Evolutionary conservation across 1,140 invertebrate species (phyloP), one percentile per base, ranked within the genome.

Genomic region (Lepidurus arcticus): DNA sequence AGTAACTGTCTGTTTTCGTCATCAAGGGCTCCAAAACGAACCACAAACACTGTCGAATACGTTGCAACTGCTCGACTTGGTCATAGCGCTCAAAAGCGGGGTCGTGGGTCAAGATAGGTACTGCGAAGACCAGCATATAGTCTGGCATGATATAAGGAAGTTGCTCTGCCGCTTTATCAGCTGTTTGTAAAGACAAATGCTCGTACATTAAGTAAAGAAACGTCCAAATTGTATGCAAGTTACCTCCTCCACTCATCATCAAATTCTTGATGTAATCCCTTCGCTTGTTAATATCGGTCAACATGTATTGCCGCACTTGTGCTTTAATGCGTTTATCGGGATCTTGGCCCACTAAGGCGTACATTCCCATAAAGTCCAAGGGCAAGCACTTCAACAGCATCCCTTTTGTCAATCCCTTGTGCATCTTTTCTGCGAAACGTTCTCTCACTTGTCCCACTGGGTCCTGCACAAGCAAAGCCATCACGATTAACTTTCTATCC

Each of bases 361-460:
- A 97, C 84, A 95, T 94, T 43, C 95, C 95, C 95, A 99, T 97
- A 86, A 98, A 99, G 86, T 98, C 95, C 76, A 98, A 85, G 2
- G 96, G 96, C 74, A 99, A 87, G 84, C 93, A 95, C 79, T 83
- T 84, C 65, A 78, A 75, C 26, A 93, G 93, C 81, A 95, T 90
- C 81, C 93, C 92, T 85, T 91, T 88, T 8, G 90, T 87, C 42
- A 93, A 86, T 75, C 94, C 94, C 88, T 97, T 97, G 84, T 98
- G 94, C 73, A 98, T 85, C 87, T 98, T 98, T 9, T 88, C 87
- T 8, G 94, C 90, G 86, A 99, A 98, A 47, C 90, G 89, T 85
- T 97, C 92, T 81, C 96, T 87, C 0, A 98, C 96, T 89, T 97
- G 91, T 74, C 90, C 43, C 8, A 65, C 53, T 65, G 16, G 16